These are phyloP conservation scores for Exaiptasia diaphana DNA, from an alignment of 64 coral and sea anemone genomes.

Conservation along the genomic window DNA sequence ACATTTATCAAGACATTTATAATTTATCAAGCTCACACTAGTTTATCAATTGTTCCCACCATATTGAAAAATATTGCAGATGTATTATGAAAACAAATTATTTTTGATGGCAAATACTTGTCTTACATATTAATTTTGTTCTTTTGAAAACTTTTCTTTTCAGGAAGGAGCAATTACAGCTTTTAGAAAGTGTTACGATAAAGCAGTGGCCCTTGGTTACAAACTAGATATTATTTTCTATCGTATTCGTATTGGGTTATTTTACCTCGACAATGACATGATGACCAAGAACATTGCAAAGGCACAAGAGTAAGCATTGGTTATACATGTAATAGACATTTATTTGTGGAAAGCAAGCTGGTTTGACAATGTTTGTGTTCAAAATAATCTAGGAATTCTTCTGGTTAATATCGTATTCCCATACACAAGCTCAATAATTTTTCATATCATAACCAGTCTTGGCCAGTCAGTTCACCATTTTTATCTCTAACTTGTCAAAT, in stretches of 20 bases:
- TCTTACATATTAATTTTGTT: too few relatives aligned
- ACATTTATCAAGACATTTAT: neutral
- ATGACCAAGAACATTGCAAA: slow-evolving; percentile 94
- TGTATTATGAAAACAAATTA: too few relatives aligned
- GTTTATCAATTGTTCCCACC: neutral
- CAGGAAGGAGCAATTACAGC: slow-evolving; percentile 87
- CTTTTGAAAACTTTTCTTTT: neutral
- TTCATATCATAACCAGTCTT: too few relatives aligned
- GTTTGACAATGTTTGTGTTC: too few relatives aligned
- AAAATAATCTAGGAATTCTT: neutral
- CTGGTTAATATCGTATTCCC: too few relatives aligned
- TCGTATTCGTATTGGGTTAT: slow-evolving; percentile 86
- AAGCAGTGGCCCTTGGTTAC: slow-evolving; percentile 89
- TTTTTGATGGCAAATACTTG: too few relatives aligned
- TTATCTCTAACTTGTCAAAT: too few relatives aligned
- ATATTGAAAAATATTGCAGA: too few relatives aligned
- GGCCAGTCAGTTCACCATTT: too few relatives aligned
- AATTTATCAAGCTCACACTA: neutral
- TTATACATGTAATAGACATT: too few relatives aligned
- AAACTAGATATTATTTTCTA: slow-evolving; percentile 97
- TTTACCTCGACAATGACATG: slow-evolving; percentile 96
- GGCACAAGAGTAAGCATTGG: slow-evolving; percentile 75
- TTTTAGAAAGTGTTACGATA: slow-evolving; percentile 82
- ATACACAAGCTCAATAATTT: neutral
- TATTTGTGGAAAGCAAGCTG: too few relatives aligned